A percentile compares a stretch with the other conserved stretches of the same genome.
phyloP scores from a whole-genome alignment of 2,888 invertebrate genomes.

The Mythimna ferrago region DNA sequence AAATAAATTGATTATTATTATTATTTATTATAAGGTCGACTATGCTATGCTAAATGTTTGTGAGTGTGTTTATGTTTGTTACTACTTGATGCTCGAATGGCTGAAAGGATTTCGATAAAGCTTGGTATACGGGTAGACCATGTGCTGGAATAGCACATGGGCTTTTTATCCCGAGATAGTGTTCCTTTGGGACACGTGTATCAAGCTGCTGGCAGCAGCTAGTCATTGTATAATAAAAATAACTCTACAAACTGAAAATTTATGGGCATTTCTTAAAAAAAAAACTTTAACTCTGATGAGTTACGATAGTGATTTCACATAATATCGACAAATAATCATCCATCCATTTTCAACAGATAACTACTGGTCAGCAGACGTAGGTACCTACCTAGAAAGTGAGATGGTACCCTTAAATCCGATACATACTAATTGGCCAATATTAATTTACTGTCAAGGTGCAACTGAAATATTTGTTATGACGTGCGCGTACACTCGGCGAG shows the following conservation, averaged over 20 bases:
- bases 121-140: no score
- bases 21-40: no score
- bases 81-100: no score
- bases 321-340: neutral
- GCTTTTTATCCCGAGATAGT: no score
- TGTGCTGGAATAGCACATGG: no score
- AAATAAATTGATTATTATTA: no score
- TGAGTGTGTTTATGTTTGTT: no score
- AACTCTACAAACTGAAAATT: neutral
- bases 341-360: neutral
- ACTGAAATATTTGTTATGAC: constrained; percentile 35
- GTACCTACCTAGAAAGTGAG: constrained; percentile 5
- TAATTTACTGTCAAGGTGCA: constrained; percentile 36
- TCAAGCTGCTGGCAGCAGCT: no score
- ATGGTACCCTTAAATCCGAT: constrained; percentile 26
- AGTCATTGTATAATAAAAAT: no score
- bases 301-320: neutral
- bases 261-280: neutral
- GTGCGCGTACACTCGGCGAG: constrained; percentile 20
- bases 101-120: no score
- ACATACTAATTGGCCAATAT: constrained; percentile 34
- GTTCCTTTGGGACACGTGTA: no score
- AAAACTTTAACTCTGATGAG: neutral
- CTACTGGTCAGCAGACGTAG: constrained; percentile 7
- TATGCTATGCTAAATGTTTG: no score